Percentiles rank a stretch among this genome's conserved stretches.
These are phyloP conservation scores for Halichoerus grypus DNA, from an alignment of 2,113 vertebrate genomes.

Conservation along the genomic window DNA sequence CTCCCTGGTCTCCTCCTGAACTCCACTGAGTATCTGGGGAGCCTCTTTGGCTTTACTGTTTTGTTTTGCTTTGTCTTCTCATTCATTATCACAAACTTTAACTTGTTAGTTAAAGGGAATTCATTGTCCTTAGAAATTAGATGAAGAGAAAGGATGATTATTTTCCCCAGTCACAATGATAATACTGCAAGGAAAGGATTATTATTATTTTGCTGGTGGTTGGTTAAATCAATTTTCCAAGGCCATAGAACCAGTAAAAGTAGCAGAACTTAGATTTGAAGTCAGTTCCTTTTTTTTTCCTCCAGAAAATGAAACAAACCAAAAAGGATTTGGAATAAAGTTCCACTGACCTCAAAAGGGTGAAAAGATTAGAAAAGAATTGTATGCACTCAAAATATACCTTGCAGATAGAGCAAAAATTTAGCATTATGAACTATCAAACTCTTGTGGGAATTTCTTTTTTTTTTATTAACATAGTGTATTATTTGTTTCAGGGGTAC, in stretches of 20 bases:
- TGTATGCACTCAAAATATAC: neutral
- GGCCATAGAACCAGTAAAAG: neutral
- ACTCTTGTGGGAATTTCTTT: neutral
- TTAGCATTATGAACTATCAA: neutral
- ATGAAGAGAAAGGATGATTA: neutral
- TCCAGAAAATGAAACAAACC: neutral
- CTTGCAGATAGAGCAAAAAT: neutral
- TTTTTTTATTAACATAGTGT: too few relatives aligned
- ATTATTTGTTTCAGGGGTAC: too few relatives aligned
- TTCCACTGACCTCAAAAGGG: neutral
- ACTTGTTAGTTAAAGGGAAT: neutral
- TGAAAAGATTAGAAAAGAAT: neutral
- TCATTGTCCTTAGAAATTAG: conserved; percentile 13
- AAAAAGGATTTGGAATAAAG: neutral
- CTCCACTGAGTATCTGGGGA: neutral
- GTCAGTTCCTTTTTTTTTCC: neutral
- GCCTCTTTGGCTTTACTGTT: neutral
- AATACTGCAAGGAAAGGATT: neutral
- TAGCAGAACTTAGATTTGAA: neutral
- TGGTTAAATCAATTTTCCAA: neutral
- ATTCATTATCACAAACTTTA: neutral
- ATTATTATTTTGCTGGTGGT: neutral
- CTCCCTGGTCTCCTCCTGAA: neutral
- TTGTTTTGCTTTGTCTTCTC: neutral
- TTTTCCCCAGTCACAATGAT: neutral